Percentiles rank a stretch among this genome's conserved stretches.
These are phyloP conservation scores for Incurvaria masculella DNA, from an alignment of 2,888 invertebrate genomes.

Conservation along the genomic window DNA sequence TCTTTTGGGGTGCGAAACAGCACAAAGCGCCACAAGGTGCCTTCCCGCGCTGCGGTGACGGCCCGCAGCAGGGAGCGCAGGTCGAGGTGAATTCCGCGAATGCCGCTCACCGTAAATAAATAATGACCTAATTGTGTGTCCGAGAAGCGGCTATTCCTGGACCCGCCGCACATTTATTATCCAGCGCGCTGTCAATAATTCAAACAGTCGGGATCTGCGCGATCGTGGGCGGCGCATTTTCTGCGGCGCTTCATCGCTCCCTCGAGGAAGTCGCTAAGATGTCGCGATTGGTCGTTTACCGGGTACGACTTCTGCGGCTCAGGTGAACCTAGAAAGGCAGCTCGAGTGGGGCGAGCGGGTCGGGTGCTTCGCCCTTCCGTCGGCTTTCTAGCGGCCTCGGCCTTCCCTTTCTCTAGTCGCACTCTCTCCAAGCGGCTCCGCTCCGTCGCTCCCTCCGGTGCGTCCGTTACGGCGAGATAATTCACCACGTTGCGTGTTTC, in stretches of 20 bases:
- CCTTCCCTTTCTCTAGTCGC: neutral
- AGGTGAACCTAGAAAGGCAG: neutral
- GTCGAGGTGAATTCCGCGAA: slow-evolving; percentile 27
- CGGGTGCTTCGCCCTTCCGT: neutral
- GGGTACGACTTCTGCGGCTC: too few relatives aligned
- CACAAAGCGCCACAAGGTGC: too few relatives aligned
- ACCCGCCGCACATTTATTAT: neutral
- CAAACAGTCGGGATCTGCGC: neutral
- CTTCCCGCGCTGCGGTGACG: too few relatives aligned
- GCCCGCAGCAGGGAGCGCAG: too few relatives aligned
- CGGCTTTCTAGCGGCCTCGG: neutral
- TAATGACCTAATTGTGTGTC: slow-evolving; percentile 49
- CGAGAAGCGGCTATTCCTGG: slow-evolving; percentile 32
- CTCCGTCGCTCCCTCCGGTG: neutral
- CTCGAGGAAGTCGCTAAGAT: too few relatives aligned
- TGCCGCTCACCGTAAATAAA: slow-evolving; percentile 44
- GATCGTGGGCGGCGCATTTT: too few relatives aligned
- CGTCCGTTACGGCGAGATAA: neutral
- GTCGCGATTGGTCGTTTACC: too few relatives aligned
- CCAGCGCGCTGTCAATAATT: neutral
- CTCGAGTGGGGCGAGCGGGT: neutral
- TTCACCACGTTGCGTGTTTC: neutral
- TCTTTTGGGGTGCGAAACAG: too few relatives aligned
- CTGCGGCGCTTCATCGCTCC: too few relatives aligned
- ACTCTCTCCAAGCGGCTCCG: neutral